These are phyloP conservation scores for Phengaris alcon DNA, from an alignment of 2,888 invertebrate species.

Conservation along the genomic window DNA sequence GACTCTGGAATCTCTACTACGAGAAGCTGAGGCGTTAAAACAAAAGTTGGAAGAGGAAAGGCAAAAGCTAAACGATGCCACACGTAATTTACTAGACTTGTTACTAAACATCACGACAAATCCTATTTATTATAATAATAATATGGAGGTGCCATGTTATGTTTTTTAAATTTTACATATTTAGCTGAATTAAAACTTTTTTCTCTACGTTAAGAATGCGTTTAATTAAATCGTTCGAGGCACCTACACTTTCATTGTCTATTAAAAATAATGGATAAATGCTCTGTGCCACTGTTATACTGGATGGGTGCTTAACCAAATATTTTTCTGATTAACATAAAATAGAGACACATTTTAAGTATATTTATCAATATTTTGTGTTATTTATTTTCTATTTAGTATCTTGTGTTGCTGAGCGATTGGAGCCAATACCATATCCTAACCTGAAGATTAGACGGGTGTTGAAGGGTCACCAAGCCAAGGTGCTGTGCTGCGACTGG, in stretches of 20 bases:
- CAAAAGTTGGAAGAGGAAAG: slow-evolving; percentile 97
- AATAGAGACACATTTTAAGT: not conserved
- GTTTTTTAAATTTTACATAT: not conserved
- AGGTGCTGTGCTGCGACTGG: slow-evolving; percentile 99
- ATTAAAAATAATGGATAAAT: too few relatives aligned
- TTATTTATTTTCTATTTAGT: slow-evolving; percentile 78
- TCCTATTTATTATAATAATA: not conserved
- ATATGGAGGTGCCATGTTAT: not conserved
- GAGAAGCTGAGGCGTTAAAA: slow-evolving; percentile 96
- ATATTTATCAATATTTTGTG: not conserved
- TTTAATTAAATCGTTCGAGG: too few relatives aligned
- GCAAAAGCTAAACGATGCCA: slow-evolving; percentile 97
- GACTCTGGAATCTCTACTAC: slow-evolving; percentile 87
- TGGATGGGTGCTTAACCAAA: too few relatives aligned
- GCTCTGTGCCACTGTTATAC: too few relatives aligned
- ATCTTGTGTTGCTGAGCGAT: slow-evolving; percentile 92
- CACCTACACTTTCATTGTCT: too few relatives aligned
- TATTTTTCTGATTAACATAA: too few relatives aligned
- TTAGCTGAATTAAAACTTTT: not conserved
- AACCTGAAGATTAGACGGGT: slow-evolving; percentile 96
- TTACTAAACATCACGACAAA: not conserved
- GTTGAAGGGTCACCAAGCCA: slow-evolving; percentile 98
- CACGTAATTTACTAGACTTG: slow-evolving; percentile 82
- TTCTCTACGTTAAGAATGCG: too few relatives aligned
- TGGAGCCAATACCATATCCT: slow-evolving; percentile 92